Evolutionary conservation across 2,888 invertebrate species (phyloP), one percentile per base, ranked within the genome.

Genomic region (Protodeltote pygarga): DNA sequence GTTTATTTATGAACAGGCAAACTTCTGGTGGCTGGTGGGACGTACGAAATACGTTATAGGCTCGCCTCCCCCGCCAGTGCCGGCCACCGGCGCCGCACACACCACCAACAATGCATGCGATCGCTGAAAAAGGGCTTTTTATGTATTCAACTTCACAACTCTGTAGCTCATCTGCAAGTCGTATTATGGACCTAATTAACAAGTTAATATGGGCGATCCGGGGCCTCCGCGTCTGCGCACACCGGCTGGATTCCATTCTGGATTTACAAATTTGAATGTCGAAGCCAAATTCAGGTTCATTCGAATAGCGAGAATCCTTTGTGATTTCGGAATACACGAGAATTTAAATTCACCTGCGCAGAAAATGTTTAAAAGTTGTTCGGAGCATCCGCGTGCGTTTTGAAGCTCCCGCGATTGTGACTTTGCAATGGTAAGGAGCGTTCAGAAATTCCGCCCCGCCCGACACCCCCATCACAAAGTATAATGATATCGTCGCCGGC

Each of bases 171-270:
- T 96, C 95, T 95, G 95, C 95, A 95, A 95, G 95, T 95, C 95
- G 94, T 95, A 95, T 95, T 95, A 95, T 95, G 95, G 94, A 95
- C 94, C 95, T 96, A 96, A 96, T 96, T 96, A 96, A 95, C 95
- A 95, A 96, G 95, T 95, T 95, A 95, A 95, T 95, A 95, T 95
- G 95, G 95, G 94, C 94, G 95, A 95, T 94, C 82, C 65, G 94
- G 94, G 93, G 93, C 78, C 71, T 77, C 81, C 92, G 92, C 92
- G 92, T 80, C 89, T 89, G 90, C 90, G 91, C 91, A 84, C 80
- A 81, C 82, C 62, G 68, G 66, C 54, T 53, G 52, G 64, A 44
- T 33, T 37, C 32, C 64, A 48, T 67, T 66, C 67, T 59, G 60
- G 51, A 71, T 73, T 71, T 71, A 59, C 50, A 70, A 64, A 66